A percentile compares a stretch with the other conserved stretches of the same genome.
Conservation (phyloP, 2,888 invertebrate genomes). For the Malachius bipustulatus region DNA sequence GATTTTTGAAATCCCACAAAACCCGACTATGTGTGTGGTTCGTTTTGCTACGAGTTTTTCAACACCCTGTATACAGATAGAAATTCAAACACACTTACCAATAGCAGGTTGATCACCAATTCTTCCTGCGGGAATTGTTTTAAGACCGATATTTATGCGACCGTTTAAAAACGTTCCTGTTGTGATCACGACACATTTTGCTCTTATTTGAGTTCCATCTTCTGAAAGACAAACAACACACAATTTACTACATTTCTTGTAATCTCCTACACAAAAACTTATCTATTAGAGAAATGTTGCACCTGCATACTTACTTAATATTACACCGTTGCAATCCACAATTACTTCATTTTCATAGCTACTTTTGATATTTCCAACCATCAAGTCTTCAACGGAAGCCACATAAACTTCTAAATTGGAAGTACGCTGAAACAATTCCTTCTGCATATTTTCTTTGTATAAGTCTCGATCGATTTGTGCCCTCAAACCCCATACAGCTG, state of each 20-base stretch:
- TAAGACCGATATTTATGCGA: conserved; percentile 70
- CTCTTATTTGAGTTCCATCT: conserved; percentile 46
- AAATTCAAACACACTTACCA: conserved; percentile 23
- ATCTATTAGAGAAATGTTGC: conserved; percentile 5
- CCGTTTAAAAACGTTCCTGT: conserved; percentile 84
- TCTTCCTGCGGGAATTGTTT: conserved; percentile 64
- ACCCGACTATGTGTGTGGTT: too few relatives aligned
- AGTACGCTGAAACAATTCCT: conserved; percentile 49
- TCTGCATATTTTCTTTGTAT: conserved; percentile 66
- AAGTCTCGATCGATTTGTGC: conserved; percentile 78
- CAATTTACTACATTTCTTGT: neutral
- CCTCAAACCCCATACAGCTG: conserved; percentile 80
- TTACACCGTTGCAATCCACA: conserved; percentile 39
- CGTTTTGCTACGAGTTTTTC: too few relatives aligned
- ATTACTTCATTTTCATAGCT: conserved; percentile 19
- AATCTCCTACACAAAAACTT: neutral
- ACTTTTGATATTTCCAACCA: conserved; percentile 38
- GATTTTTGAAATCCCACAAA: too few relatives aligned
- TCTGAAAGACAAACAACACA: conserved; percentile 28
- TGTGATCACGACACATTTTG: conserved; percentile 64
- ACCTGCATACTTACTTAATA: conserved; percentile 36
- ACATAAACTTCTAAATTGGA: conserved; percentile 55
- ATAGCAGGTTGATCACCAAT: conserved; percentile 69
- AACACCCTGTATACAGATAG: too few relatives aligned
- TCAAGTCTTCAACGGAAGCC: conserved; percentile 68